These are phyloP conservation scores for Kuschelorhynchus macadamiae DNA, from an alignment of 2,888 invertebrate genomes.

Conservation along the genomic window DNA sequence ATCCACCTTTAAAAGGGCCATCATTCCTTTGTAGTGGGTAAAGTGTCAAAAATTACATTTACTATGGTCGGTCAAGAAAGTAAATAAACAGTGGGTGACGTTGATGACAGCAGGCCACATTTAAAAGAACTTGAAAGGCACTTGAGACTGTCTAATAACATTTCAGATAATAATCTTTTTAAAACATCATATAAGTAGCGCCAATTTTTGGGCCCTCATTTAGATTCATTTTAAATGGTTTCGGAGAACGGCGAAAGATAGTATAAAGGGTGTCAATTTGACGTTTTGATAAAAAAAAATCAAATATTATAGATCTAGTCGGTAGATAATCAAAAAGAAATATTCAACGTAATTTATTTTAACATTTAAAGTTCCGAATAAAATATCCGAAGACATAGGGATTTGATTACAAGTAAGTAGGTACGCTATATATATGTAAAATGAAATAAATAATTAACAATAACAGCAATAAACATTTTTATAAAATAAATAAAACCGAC, in stretches of 20 bases:
- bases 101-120: constrained; percentile 58
- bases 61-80: constrained; percentile 55
- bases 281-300: constrained; percentile 23
- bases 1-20: constrained; percentile 36
- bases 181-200: constrained; percentile 46
- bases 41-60: constrained; percentile 61
- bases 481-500: no score
- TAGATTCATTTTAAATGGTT: constrained; percentile 51
- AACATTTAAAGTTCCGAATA: no score
- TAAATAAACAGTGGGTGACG: constrained; percentile 58
- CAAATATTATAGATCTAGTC: neutral
- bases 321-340: neutral
- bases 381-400: no score
- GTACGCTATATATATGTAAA: no score
- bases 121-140: constrained; percentile 58
- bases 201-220: constrained; percentile 47
- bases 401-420: no score
- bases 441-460: no score
- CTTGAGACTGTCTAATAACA: constrained; percentile 59
- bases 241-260: constrained; percentile 38
- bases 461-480: no score
- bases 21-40: constrained; percentile 42
- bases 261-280: constrained; percentile 38
- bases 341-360: no score
- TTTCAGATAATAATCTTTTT: constrained; percentile 61